Evolutionary conservation across 2,888 invertebrate genomes (phyloP).

Genomic region (Trichacis sp.): DNA sequence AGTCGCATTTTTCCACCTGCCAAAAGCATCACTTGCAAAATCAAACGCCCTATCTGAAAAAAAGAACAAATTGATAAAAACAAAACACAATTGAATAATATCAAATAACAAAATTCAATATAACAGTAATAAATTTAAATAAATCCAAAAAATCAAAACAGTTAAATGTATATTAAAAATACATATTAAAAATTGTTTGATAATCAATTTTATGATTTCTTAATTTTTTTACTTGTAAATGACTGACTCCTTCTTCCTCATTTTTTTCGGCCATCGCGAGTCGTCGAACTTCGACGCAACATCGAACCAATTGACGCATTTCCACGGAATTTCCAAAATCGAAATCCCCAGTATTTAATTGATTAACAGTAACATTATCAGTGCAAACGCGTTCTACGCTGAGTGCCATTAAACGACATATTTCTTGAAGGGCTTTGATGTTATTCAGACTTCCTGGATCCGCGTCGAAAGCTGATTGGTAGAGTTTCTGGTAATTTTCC

Average conservation of each 20-base stretch:
- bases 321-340: conserved; percentile 62
- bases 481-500: conserved; percentile 81
- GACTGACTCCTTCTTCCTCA: conserved; percentile 63
- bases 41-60: conserved; percentile 62
- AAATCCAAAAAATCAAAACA: no score
- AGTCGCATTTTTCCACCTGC: conserved; percentile 69
- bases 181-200: no score
- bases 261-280: conserved; percentile 59
- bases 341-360: conserved; percentile 55
- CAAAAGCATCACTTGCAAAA: conserved; percentile 72
- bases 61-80: not conserved
- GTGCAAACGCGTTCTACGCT: conserved; percentile 80
- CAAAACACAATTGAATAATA: no score
- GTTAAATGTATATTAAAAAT: no score
- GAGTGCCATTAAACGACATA: conserved; percentile 81
- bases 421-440: conserved; percentile 78
- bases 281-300: conserved; percentile 59
- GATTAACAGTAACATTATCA: conserved; percentile 50
- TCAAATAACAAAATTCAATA: no score
- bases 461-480: conserved; percentile 88
- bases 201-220: no score
- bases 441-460: conserved; percentile 83
- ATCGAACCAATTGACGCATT: conserved; percentile 62
- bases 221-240: conserved; percentile 67
- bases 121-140: no score